Conservation (phyloP, 2,113 vertebrate species). For the Toxotes jaculatrix region DNA sequence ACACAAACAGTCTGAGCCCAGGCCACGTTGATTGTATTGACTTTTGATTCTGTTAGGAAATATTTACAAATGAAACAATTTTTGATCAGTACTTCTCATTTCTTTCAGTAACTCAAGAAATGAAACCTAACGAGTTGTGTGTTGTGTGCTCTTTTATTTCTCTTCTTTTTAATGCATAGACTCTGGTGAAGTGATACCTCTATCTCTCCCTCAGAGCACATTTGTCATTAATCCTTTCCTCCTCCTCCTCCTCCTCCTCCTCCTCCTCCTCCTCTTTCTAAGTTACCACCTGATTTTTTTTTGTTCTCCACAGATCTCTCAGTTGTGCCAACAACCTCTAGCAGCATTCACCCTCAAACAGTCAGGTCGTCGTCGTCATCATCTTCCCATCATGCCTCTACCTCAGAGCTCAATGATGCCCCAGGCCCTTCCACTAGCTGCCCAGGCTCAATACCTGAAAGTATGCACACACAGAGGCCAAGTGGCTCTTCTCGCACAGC, state of each 20-base stretch:
- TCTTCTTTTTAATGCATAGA: neutral
- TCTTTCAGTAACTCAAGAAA: neutral
- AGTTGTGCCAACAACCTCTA: conserved; percentile 93
- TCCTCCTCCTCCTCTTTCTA: neutral
- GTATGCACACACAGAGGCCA: conserved; percentile 82
- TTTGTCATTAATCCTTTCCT: too few relatives aligned
- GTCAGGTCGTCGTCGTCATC: conserved; percentile 87
- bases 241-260: too few relatives aligned
- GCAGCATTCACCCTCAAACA: conserved; percentile 87
- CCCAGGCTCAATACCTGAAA: conserved; percentile 86
- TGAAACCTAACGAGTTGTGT: neutral
- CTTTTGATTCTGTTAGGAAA: neutral
- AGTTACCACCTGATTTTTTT: neutral
- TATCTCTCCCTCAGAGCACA: too few relatives aligned
- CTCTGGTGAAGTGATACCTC: too few relatives aligned
- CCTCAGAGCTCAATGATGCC: conserved; percentile 93
- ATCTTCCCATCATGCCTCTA: conserved; percentile 88
- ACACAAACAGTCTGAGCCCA: neutral
- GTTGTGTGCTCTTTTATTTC: neutral
- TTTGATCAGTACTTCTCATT: neutral
- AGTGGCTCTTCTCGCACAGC: conserved; percentile 84
- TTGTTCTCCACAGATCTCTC: conserved; percentile 87
- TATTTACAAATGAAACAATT: neutral
- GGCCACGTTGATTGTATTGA: neutral
- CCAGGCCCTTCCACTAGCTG: conserved; percentile 87